These are phyloP conservation scores for Microchrysa polita DNA, from an alignment of 2,888 invertebrate species.

Conservation along the genomic window DNA sequence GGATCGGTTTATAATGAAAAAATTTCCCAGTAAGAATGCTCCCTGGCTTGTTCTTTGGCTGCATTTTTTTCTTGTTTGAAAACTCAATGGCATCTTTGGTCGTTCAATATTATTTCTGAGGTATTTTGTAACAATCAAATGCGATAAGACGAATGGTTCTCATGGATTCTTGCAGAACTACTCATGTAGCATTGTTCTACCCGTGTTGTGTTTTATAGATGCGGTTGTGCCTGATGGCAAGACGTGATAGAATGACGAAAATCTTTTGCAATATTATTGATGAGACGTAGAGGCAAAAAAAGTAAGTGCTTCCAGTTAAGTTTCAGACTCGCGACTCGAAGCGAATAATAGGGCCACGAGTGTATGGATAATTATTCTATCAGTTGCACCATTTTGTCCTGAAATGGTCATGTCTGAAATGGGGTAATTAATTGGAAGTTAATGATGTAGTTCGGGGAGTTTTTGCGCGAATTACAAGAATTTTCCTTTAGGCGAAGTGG, in stretches of 20 bases:
- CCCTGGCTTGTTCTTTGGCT: background rate
- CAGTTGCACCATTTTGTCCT: background rate
- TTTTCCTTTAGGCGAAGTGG: no score
- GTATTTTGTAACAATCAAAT: constrained; percentile 1
- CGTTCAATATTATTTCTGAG: background rate
- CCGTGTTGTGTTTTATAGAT: background rate
- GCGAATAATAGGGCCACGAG: background rate
- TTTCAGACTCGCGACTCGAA: background rate
- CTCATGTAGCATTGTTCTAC: background rate
- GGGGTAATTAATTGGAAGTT: constrained; percentile 7
- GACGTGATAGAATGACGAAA: background rate
- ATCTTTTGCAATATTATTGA: background rate
- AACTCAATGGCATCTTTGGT: background rate
- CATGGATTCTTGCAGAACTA: background rate
- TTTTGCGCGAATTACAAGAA: no score
- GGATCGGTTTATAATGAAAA: background rate
- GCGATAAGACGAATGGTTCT: background rate
- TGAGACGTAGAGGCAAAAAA: background rate
- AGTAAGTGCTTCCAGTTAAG: background rate
- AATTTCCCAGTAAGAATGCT: background rate
- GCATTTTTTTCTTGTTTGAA: background rate
- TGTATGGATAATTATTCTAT: background rate
- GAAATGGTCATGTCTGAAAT: background rate
- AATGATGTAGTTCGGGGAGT: background rate
- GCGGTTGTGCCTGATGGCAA: background rate